A percentile compares a stretch with the other conserved stretches of the same genome.
These are phyloP conservation scores for Dione vanillae DNA, from an alignment of 2,888 invertebrate species.

Conservation along the genomic window DNA sequence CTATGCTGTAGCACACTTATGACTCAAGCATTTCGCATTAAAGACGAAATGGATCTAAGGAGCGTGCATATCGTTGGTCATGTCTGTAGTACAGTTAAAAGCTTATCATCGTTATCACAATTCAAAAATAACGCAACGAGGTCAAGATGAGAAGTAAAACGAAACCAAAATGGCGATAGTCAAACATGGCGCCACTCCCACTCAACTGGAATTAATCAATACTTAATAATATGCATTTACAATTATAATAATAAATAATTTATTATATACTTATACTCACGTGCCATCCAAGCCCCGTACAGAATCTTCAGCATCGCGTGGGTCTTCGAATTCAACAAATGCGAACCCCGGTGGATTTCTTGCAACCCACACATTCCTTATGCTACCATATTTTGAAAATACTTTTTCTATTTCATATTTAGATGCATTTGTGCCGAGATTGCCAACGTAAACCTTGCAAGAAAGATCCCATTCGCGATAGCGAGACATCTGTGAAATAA, in stretches of 20 bases:
- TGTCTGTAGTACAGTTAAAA: not conserved
- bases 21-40: slow-evolving; percentile 82
- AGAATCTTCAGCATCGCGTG: slow-evolving; percentile 94
- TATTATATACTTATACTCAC: slow-evolving; percentile 64
- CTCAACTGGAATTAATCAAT: slow-evolving; percentile 22
- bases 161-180: slow-evolving; percentile 47
- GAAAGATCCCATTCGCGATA: slow-evolving; percentile 91
- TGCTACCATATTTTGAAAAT: slow-evolving; percentile 94
- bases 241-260: not conserved
- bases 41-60: slow-evolving; percentile 82
- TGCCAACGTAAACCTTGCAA: slow-evolving; percentile 97
- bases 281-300: slow-evolving; percentile 92
- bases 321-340: slow-evolving; percentile 95
- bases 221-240: not conserved
- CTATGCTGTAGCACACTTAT: slow-evolving; percentile 79
- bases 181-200: slow-evolving; percentile 36
- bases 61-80: slow-evolving; percentile 61
- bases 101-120: not conserved
- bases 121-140: slow-evolving; percentile 15
- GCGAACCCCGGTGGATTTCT: slow-evolving; percentile 96
- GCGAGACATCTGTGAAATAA: slow-evolving; percentile 86
- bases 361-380: slow-evolving; percentile 97
- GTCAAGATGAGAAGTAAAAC: slow-evolving; percentile 21
- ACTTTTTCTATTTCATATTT: slow-evolving; percentile 95
- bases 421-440: slow-evolving; percentile 94